Conservation (phyloP, 1,140 invertebrate genomes). For the Copidosoma floridanum region DNA sequence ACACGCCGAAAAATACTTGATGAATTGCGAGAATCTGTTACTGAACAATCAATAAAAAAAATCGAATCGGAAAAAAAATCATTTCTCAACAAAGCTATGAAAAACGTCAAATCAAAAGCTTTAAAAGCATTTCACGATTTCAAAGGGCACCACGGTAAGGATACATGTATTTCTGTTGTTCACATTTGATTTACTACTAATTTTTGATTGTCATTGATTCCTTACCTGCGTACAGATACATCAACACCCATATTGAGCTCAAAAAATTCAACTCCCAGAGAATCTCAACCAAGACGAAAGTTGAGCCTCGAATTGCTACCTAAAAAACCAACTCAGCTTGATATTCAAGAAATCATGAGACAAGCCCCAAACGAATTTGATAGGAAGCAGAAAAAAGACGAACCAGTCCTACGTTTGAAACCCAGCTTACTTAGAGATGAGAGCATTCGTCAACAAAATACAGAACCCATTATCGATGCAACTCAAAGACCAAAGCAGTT, state of each 20-base stretch:
- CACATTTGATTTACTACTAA: neutral
- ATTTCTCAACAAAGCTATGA: constrained; percentile 48
- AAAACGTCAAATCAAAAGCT: constrained; percentile 58
- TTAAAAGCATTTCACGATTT: constrained; percentile 49
- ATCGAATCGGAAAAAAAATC: constrained; percentile 41
- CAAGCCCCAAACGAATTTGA: neutral
- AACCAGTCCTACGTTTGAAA: neutral
- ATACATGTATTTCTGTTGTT: neutral
- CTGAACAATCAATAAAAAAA: constrained; percentile 31
- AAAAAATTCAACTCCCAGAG: constrained; percentile 27
- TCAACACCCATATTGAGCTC: constrained; percentile 30
- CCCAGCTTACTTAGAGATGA: neutral
- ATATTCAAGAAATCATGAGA: constrained; percentile 22
- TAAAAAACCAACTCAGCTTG: constrained; percentile 35
- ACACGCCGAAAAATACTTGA: constrained; percentile 54
- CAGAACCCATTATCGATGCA: neutral
- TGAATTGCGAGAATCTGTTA: constrained; percentile 48
- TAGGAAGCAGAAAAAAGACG: neutral
- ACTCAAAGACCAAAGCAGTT: constrained; percentile 8
- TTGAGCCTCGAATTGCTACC: constrained; percentile 31
- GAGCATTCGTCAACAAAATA: neutral
- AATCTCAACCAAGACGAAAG: constrained; percentile 21
- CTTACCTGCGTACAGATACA: constrained; percentile 15
- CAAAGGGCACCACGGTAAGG: constrained; percentile 46
- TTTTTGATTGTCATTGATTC: neutral